These are phyloP conservation scores for Idaea aversata DNA, from an alignment of 2,888 invertebrate species.

Conservation along the genomic window DNA sequence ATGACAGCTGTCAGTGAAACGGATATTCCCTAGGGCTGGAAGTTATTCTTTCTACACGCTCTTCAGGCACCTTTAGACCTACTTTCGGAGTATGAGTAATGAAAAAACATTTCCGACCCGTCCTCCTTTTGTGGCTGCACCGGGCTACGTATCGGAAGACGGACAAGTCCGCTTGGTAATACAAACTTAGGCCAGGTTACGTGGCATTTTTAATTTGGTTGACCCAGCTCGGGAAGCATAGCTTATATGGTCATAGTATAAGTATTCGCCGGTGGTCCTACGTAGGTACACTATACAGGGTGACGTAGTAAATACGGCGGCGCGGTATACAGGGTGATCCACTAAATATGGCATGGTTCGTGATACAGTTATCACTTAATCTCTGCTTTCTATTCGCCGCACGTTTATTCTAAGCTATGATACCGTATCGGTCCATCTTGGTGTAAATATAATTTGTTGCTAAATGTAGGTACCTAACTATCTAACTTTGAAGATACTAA, in stretches of 20 bases:
- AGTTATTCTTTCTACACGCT: no score
- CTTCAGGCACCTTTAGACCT: no score
- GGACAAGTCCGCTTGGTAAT: no score
- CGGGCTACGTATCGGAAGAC: no score
- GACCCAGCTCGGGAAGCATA: not conserved
- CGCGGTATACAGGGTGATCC: slow-evolving; percentile 13
- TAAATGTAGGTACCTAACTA: not conserved
- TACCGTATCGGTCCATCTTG: slow-evolving; percentile 22
- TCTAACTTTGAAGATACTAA: no score
- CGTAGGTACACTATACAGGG: not conserved
- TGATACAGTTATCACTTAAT: slow-evolving; percentile 47
- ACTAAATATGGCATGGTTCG: slow-evolving; percentile 44
- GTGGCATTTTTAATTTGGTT: no score
- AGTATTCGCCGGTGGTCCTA: not conserved
- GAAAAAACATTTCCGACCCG: no score
- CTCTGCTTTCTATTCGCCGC: slow-evolving; percentile 41
- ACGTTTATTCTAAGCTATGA: slow-evolving; percentile 10
- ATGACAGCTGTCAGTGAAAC: no score
- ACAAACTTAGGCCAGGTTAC: no score
- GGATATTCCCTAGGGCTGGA: no score
- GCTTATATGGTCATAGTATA: not conserved
- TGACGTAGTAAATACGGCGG: not conserved
- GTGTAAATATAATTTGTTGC: not conserved
- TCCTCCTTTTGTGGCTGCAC: no score
- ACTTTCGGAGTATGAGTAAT: no score